These are phyloP conservation scores for Murina feae DNA, from an alignment of 2,113 vertebrate species.

Conservation along the genomic window DNA sequence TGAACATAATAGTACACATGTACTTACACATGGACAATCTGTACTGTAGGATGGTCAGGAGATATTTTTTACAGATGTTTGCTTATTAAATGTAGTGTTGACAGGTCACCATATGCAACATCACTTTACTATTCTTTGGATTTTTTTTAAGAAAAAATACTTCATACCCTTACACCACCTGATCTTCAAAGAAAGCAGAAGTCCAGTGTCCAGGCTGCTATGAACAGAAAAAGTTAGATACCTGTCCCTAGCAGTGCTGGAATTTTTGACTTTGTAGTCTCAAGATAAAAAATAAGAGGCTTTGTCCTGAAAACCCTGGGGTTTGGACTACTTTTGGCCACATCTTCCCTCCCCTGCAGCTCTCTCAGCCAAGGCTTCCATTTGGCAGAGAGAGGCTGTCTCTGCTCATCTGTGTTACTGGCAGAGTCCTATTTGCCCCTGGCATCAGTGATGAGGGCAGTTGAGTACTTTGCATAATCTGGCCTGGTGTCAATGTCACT, in stretches of 20 bases:
- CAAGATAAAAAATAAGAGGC: slow-evolving; percentile 42
- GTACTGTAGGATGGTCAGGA: neutral
- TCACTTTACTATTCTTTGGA: neutral
- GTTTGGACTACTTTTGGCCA: neutral
- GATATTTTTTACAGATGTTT: neutral
- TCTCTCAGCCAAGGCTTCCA: neutral
- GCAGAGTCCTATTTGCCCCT: neutral
- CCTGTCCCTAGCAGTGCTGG: neutral
- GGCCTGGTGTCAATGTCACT: slow-evolving; percentile 41
- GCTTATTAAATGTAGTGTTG: neutral
- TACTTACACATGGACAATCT: accelerated
- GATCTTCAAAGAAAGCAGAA: neutral
- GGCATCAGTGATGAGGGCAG: slow-evolving; percentile 36
- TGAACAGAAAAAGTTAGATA: neutral
- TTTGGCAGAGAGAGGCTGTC: neutral
- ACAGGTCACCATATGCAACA: neutral
- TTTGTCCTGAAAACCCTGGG: slow-evolving; percentile 15
- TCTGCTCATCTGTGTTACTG: neutral
- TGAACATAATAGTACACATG: too few species aligned
- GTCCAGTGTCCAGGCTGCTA: neutral
- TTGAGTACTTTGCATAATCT: slow-evolving; percentile 62
- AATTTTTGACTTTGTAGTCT: neutral
- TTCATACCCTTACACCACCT: neutral
- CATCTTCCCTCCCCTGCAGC: neutral
- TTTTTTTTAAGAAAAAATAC: neutral